Evolutionary conservation across 2,888 invertebrate genomes (phyloP), one percentile per base, ranked within the genome.

Genomic region (Augiades crinisus): DNA sequence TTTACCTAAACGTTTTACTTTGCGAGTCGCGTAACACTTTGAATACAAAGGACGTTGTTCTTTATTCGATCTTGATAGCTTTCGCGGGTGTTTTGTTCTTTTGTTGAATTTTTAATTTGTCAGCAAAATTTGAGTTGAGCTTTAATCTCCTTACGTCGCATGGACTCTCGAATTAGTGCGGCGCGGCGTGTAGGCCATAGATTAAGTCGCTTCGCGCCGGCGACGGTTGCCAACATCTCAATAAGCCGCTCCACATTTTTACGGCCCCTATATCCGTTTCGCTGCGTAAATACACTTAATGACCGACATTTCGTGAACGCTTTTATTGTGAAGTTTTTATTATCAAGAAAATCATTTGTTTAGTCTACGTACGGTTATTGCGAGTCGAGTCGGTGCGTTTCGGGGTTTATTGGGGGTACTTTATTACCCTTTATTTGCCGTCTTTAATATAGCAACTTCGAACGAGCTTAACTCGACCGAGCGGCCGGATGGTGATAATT

Each of bases 321-420:
- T 87, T 86, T 86, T 87, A 88, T 86, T 85, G 85, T 86, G 78
- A 86, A 84, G 83, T 85, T 87, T 88, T 88, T 88, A 87, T 86
- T 85, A 83, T 86, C 83, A 74, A 73, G 81, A 85, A 81, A 81
- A 83, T 85, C 83, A 82, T 87, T 85, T 88, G 87, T 88, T 87
- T 87, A 88, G 85, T 85, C 85, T 86, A 82, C 86, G 75, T 85
- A 86, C 79, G 80, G 81, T 80, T 81, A 81, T 82, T 79, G 82
- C 82, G 78, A 78, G 70, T 71, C 77, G 71, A 69, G 69, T 74
- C 76, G 69, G 72, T 81, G 78, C 76, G 75, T 80, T 84, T 84
- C 75, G 78, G 80, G 82, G 83, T 87, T 86, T 87, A 87, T 87
- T 84, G 76, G 80, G 83, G 82, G 76, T 72, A 72, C 70, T 86